Evolutionary conservation across 2,888 invertebrate genomes (phyloP), one percentile per base, ranked within the genome.

Genomic region (Dorcus parallelipipedus): DNA sequence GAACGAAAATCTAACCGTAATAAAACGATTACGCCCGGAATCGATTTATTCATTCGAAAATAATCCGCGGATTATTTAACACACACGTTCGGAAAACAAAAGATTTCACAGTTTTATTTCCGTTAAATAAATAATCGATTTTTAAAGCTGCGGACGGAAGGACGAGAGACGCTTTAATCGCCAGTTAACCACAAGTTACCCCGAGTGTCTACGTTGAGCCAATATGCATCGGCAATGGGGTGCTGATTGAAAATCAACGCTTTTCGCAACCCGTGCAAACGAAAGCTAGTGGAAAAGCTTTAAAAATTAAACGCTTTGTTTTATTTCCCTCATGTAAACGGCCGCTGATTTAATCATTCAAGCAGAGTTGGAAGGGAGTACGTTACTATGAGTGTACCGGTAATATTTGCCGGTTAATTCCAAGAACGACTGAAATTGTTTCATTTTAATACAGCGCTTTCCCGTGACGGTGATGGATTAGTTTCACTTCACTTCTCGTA

Each of bases 381-480:
- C 20, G 20, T 20, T 20, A 20, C 49, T 49, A 38, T 49, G 51
- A 54, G 54, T 58, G 56, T 62, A 64, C 56, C 62, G 49, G 49
- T 49, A 65, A 64, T 65, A 67, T 67, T 65, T 61, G 58, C 61
- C 58, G 59, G 65, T 62, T 66, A 63, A 67, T 67, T 66, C 64
- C 60, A 56, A 64, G 69, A 72, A 68, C 67, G 67, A 68, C 65
- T 67, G 64, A 69, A 71, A 72, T 67, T 72, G 67, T 70, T 72
- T 70, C 68, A 71, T 73, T 73, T 72, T 71, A 70, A 70, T 72
- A 69, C 67, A 65, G 67, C 68, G 69, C 69, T 69, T 71, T 69
- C 68, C 66, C 62, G 66, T 73, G 73, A 73, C 73, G 71, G 71
- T 73, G 73, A 73, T 73, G 72, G 72, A 73, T 73, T 72, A 71